Percentiles rank a stretch among this genome's conserved stretches.
Conservation (phyloP, 2,797 vertebrate genomes). For the Manis pentadactyla region DNA sequence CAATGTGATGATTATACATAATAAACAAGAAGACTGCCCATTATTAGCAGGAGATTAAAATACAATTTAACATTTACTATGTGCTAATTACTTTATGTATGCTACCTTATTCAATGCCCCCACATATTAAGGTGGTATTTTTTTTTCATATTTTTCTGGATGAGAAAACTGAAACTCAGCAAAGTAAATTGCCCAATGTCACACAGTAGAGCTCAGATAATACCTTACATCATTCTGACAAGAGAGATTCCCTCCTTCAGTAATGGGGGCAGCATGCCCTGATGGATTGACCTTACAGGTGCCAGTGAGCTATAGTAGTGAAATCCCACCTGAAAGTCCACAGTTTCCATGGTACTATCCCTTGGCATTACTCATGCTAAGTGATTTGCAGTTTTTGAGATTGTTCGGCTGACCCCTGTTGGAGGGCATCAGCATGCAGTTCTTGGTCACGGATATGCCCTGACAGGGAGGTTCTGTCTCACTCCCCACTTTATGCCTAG, state of each 20-base stretch:
- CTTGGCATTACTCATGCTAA: neutral
- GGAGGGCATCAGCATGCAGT: neutral
- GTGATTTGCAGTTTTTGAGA: neutral
- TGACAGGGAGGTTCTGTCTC: neutral
- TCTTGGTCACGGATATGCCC: neutral
- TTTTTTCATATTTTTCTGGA: neutral
- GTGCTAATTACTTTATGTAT: neutral
- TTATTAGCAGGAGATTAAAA: conserved; percentile 32
- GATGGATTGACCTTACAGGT: neutral
- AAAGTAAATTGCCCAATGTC: neutral
- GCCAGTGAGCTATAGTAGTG: neutral
- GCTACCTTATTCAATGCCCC: neutral
- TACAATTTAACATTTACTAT: neutral
- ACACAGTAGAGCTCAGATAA: neutral
- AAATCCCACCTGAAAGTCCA: neutral
- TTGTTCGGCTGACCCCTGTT: accelerated
- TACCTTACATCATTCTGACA: neutral
- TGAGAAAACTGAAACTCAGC: neutral
- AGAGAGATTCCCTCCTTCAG: neutral
- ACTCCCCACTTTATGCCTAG: neutral
- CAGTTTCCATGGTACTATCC: neutral
- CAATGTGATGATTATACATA: neutral
- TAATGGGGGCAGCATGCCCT: neutral
- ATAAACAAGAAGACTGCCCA: neutral
- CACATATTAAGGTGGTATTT: neutral